These are phyloP conservation scores for Notamacropus eugenii DNA, from an alignment of 2,797 vertebrate species.

Conservation along the genomic window DNA sequence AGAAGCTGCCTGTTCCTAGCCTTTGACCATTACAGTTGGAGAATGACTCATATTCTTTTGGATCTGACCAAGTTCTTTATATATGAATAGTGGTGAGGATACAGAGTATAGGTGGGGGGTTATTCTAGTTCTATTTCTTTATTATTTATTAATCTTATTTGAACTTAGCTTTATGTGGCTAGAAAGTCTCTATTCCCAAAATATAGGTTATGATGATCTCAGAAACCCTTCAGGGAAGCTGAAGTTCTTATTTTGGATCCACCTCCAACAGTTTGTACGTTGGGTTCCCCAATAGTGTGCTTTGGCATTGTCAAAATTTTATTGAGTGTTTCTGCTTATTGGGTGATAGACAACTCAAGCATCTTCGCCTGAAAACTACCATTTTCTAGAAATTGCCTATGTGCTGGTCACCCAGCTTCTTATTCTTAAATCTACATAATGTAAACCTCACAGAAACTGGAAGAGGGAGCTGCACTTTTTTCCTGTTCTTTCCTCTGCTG, in stretches of 20 bases:
- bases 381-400: background rate
- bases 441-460: background rate
- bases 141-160: background rate
- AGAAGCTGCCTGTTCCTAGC: too few species aligned
- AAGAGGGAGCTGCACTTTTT: background rate
- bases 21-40: too few species aligned
- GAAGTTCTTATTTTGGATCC: background rate
- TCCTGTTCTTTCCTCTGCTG: background rate
- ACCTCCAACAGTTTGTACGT: background rate
- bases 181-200: background rate
- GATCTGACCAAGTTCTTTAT: too few species aligned
- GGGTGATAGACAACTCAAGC: background rate
- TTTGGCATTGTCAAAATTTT: background rate
- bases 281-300: background rate
- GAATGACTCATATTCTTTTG: too few species aligned
- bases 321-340: background rate
- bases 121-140: background rate
- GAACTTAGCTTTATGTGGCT: background rate
- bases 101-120: background rate
- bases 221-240: background rate
- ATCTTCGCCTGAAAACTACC: background rate
- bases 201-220: background rate
- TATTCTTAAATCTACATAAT: background rate
- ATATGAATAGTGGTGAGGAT: background rate
- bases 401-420: background rate